Evolutionary conservation across 2,888 invertebrate genomes (phyloP).

Genomic region (Portevinia maculata): DNA sequence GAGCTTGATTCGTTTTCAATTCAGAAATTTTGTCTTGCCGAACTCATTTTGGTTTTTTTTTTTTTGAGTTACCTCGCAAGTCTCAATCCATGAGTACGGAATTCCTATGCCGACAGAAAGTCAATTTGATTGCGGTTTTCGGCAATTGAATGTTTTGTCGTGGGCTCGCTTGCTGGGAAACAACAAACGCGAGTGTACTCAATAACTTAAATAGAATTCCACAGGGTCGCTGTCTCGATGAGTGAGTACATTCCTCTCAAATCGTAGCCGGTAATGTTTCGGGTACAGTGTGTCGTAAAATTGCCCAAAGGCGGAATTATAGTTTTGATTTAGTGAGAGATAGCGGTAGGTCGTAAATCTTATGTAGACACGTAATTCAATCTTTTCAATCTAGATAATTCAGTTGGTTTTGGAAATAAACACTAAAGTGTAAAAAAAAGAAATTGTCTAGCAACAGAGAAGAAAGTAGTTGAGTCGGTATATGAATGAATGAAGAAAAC

Average conservation of each 20-base stretch:
- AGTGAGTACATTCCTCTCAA: constrained; percentile 36
- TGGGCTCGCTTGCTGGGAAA: constrained; percentile 4
- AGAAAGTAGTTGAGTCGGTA: too few species aligned
- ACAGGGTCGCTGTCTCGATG: constrained; percentile 17
- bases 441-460: too few species aligned
- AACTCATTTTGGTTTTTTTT: constrained; percentile 9
- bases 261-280: background rate
- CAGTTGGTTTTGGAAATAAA: too few species aligned
- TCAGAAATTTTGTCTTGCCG: background rate
- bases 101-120: constrained; percentile 29
- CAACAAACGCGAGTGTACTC: constrained; percentile 11
- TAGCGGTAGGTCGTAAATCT: background rate
- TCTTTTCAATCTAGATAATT: background rate
- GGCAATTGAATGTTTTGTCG: background rate
- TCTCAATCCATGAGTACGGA: constrained; percentile 17
- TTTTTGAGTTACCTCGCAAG: too few species aligned
- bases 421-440: too few species aligned
- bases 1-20: constrained; percentile 41
- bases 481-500: too few species aligned
- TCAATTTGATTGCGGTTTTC: constrained; percentile 37
- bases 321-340: background rate
- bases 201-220: constrained; percentile 12
- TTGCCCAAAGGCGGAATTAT: constrained; percentile 9
- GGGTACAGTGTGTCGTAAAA: constrained; percentile 17
- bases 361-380: background rate